Evolutionary conservation across 2,797 vertebrate species (phyloP).

Genomic region (Lacerta viridis): DNA sequence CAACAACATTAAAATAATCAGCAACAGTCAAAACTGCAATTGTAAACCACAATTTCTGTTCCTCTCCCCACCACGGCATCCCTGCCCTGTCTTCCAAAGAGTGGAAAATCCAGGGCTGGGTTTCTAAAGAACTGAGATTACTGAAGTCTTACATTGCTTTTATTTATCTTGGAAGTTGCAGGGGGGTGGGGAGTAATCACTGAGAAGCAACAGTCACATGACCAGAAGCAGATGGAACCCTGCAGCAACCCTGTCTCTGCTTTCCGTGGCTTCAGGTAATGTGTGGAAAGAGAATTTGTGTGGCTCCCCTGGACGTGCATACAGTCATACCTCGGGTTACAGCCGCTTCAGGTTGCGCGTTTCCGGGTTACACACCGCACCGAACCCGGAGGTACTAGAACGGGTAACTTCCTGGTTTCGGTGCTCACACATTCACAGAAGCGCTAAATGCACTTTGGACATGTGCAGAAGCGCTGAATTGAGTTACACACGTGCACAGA

Average conservation of each 20-base stretch:
- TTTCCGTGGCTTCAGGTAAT: background rate
- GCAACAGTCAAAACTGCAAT: background rate
- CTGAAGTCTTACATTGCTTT: background rate
- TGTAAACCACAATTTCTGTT: background rate
- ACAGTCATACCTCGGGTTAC: too few species aligned
- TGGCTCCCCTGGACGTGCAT: background rate
- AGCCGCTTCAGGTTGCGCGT: too few species aligned
- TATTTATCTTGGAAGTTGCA: background rate
- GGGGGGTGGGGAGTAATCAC: background rate
- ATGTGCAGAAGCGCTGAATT: too few species aligned
- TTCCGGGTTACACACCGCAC: too few species aligned
- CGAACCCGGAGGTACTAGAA: too few species aligned
- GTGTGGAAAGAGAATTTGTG: constrained; percentile 14
- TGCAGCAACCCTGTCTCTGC: background rate
- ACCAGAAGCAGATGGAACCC: background rate
- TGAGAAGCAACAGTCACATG: background rate
- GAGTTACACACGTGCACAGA: too few species aligned
- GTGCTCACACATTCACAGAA: too few species aligned
- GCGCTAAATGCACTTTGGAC: too few species aligned
- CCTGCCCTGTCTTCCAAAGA: background rate
- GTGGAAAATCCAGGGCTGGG: background rate
- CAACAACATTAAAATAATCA: background rate
- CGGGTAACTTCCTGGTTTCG: too few species aligned
- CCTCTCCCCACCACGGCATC: background rate
- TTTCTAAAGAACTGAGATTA: background rate